Conservation (phyloP, 2,888 invertebrate species). For the Idaea aversata region DNA sequence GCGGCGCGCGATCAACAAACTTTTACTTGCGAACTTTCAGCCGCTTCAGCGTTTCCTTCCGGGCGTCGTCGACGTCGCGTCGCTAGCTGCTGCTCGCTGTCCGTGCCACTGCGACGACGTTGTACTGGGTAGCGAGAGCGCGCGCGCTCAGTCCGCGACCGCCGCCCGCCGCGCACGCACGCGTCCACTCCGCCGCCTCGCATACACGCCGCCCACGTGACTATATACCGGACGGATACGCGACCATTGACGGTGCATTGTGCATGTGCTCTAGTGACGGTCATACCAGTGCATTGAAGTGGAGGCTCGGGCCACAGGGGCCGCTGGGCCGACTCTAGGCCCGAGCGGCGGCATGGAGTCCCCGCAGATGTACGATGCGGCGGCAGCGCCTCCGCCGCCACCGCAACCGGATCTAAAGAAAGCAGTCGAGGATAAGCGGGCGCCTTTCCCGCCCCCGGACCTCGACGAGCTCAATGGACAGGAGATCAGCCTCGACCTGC, state of each 20-base stretch:
- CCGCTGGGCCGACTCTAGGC: constrained; percentile 71
- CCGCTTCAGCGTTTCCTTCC: constrained; percentile 72
- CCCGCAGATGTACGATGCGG: constrained; percentile 92
- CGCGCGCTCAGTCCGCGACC: constrained; percentile 61
- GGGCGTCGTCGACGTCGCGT: constrained; percentile 61
- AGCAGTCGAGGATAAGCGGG: constrained; percentile 83
- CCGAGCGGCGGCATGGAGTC: constrained; percentile 86
- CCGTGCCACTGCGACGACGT: not conserved
- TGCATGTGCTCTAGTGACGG: constrained; percentile 70
- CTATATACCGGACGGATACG: constrained; percentile 30
- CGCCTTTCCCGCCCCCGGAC: constrained; percentile 89
- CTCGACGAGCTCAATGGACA: constrained; percentile 94
- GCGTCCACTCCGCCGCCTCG: constrained; percentile 36
- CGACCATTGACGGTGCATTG: constrained; percentile 50
- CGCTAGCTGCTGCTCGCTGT: constrained; percentile 27
- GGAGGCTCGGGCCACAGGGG: constrained; percentile 72
- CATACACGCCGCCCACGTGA: constrained; percentile 36
- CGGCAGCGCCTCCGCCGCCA: constrained; percentile 81
- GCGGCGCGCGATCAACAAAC: constrained; percentile 42
- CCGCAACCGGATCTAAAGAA: constrained; percentile 82
- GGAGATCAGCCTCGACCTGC: constrained; percentile 95
- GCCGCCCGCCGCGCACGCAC: constrained; percentile 61
- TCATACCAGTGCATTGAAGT: constrained; percentile 74
- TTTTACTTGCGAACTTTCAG: constrained; percentile 72
- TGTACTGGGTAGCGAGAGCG: constrained; percentile 35